phyloP scores from a whole-genome alignment of 2,888 invertebrate genomes.

The Blastobasis lacticolella region DNA sequence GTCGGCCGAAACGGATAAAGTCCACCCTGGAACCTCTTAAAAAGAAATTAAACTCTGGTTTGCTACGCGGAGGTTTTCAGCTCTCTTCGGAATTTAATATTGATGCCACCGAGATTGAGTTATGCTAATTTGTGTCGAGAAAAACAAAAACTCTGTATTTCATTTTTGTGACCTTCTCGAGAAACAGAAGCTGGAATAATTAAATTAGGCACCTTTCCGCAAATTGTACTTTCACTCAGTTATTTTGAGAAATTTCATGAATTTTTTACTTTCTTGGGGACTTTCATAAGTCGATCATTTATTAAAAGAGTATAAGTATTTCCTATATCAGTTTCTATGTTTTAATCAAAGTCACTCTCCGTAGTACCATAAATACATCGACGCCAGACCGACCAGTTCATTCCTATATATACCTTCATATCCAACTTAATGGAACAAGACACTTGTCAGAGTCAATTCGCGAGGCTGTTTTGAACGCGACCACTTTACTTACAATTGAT shows the following conservation, averaged over 20 bases:
- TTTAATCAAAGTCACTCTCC: background rate
- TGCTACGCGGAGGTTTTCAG: conserved; percentile 33
- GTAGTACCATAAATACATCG: background rate
- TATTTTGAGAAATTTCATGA: too few relatives aligned
- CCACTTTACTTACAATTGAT: conserved; percentile 14
- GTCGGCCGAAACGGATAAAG: conserved; percentile 50
- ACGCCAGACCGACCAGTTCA: too few relatives aligned
- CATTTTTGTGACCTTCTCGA: too few relatives aligned
- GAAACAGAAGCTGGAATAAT: too few relatives aligned
- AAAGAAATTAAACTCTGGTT: conserved; percentile 57
- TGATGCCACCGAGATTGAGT: conserved; percentile 9
- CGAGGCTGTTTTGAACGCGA: conserved; percentile 3
- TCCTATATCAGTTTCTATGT: too few relatives aligned
- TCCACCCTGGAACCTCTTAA: conserved; percentile 43
- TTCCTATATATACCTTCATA: too few relatives aligned
- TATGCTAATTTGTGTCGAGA: conserved; percentile 5
- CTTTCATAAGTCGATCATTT: too few relatives aligned
- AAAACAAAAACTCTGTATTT: too few relatives aligned
- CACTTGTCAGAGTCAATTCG: background rate
- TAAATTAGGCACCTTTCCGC: too few relatives aligned
- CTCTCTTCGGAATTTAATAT: conserved; percentile 13
- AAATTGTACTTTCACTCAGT: too few relatives aligned
- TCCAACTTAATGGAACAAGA: background rate
- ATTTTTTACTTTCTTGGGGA: too few relatives aligned
- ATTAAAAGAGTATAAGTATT: too few relatives aligned